Conservation (phyloP, 2,113 vertebrate species). For the Tauraco erythrolophus region DNA sequence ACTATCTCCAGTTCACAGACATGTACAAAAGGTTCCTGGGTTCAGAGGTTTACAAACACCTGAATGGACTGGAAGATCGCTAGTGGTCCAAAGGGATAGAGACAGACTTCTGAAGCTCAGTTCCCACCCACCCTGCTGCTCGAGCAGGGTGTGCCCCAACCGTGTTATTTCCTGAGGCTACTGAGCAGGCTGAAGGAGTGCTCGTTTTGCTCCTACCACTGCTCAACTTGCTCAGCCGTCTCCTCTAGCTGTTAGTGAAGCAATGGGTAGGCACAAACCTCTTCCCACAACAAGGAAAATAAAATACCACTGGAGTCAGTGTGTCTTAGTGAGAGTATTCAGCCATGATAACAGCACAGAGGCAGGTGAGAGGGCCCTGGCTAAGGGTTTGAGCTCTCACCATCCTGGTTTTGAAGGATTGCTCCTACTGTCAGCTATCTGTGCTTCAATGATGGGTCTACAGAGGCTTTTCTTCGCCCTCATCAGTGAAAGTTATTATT, state of each 20-base stretch:
- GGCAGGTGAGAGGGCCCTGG: neutral
- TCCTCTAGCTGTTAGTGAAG: conserved; percentile 14
- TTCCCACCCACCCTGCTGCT: conserved; percentile 14
- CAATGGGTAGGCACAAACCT: conserved; percentile 6
- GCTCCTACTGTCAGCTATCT: neutral
- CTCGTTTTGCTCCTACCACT: neutral
- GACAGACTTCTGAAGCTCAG: neutral
- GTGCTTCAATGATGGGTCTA: neutral
- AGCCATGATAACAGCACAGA: neutral
- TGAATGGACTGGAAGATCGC: neutral
- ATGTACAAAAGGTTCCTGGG: neutral
- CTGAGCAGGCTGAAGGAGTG: neutral
- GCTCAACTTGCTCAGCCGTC: conserved; percentile 11
- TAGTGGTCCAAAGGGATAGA: neutral
- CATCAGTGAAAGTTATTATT: neutral
- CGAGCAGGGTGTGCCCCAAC: neutral
- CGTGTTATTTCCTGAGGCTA: conserved; percentile 26
- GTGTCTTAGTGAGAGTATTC: conserved; percentile 46
- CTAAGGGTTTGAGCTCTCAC: neutral
- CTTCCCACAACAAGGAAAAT: conserved; percentile 52
- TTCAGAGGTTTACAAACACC: neutral
- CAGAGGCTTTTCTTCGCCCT: neutral
- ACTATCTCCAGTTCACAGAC: neutral
- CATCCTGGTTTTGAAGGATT: neutral
- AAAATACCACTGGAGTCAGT: conserved; percentile 24